phyloP scores from a whole-genome alignment of 2,888 invertebrate species.

The Zeuzera pyrina region DNA sequence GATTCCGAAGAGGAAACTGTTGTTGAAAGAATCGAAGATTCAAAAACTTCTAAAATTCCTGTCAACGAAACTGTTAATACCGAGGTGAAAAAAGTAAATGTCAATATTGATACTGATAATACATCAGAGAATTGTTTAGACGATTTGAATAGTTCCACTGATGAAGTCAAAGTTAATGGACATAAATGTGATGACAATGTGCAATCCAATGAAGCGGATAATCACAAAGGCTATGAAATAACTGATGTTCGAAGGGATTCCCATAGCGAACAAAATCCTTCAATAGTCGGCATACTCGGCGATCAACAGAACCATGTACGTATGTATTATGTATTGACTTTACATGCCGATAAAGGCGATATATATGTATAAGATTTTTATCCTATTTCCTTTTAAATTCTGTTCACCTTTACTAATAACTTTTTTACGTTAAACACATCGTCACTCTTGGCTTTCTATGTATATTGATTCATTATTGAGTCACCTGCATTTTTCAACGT shows the following conservation, averaged over 20 bases:
- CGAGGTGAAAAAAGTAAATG: constrained; percentile 25
- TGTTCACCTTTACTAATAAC: no score
- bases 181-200: constrained; percentile 18
- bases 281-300: constrained; percentile 68
- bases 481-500: no score
- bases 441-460: no score
- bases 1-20: constrained; percentile 52
- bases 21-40: constrained; percentile 27
- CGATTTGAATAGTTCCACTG: constrained; percentile 23
- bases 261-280: constrained; percentile 56
- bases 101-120: constrained; percentile 12
- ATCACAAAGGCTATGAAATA: constrained; percentile 19
- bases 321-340: constrained; percentile 17
- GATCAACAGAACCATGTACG: constrained; percentile 69
- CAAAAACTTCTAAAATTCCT: constrained; percentile 27
- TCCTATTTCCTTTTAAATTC: no score
- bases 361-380: no score
- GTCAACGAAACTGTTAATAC: constrained; percentile 51
- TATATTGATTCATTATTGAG: no score
- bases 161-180: constrained; percentile 3
- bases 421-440: no score
- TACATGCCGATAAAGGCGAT: no score
- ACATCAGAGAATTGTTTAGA: constrained; percentile 23
- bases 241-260: constrained; percentile 41
- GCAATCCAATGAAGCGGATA: constrained; percentile 28